Evolutionary conservation across 2,797 vertebrate species (phyloP), one percentile per base, ranked within the genome.

Genomic region (Aratinga solstitialis): DNA sequence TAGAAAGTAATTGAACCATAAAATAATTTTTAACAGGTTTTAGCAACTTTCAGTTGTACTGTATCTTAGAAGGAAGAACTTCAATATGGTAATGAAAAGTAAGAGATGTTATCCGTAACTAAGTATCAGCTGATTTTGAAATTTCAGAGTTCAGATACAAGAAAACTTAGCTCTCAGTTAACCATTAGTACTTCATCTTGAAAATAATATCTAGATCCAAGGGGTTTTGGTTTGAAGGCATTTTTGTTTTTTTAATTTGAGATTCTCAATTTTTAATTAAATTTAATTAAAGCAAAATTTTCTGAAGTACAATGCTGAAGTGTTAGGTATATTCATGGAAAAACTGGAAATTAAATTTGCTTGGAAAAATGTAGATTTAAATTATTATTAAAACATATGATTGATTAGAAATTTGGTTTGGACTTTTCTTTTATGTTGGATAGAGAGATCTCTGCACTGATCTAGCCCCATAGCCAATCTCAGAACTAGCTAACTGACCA

Each of bases 211-310:
- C 4, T 24, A 17, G 1, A 5, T 51, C 4, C 7, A 43, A n/a
- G 7, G 1, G 3, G 2, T 6, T 38, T 43, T 42, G 1, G 3
- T 48, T 56, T 72, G 3, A 8, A 47, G 38, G 42, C 0, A 9
- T 87, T 69, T 42, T 8, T 81, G 8, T 1, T 1, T 0, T 45
- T 83, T 82, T 48, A 27, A 48, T 51, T 45, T 45, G 11, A 43
- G 54, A 29, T 30, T 53, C 8, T n/a, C 11, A 0, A 12, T 29
- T 63, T 58, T 4, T 15, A 87, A 32, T 42, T 40, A 38, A 4
- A 34, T 48, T 58, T 65, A 34, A 29, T 22, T 43, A 66, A 47
- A 42, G 2, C 7, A 38, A 43, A 5, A 9, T 63, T 63, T 71
- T 71, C 12, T 74, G 21, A 54, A 75, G 67, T 59, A 34, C 0